These are phyloP conservation scores for Lytechinus variegatus DNA, from an alignment of 35 echinoderm and acorn worm species.

Conservation along the genomic window DNA sequence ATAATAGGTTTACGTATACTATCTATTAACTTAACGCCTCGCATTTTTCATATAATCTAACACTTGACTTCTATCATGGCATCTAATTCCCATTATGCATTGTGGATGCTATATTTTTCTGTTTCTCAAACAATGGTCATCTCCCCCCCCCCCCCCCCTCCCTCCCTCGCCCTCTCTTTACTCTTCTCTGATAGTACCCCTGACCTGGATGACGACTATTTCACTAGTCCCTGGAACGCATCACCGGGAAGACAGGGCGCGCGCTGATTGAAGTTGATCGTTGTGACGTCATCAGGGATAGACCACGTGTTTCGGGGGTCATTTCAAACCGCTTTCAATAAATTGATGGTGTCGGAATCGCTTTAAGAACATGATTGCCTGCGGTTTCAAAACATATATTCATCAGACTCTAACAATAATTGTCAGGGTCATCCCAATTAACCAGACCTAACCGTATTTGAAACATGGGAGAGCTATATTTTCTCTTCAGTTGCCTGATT, in stretches of 20 bases:
- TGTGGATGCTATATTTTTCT: too few relatives aligned
- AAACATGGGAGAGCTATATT: background rate
- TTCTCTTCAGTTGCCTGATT: background rate
- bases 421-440: background rate
- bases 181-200: background rate
- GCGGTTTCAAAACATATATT: slow-evolving; percentile 6
- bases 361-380: background rate
- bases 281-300: slow-evolving; percentile 33
- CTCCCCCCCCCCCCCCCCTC: background rate
- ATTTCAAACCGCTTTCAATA: background rate
- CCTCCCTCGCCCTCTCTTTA: background rate
- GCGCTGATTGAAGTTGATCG: slow-evolving; percentile 31
- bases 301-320: slow-evolving; percentile 36
- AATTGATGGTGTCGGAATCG: background rate
- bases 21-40: too few relatives aligned
- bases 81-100: too few relatives aligned
- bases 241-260: background rate
- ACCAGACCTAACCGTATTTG: background rate
- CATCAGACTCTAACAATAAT: background rate
- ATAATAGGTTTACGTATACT: too few relatives aligned
- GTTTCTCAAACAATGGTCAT: background rate
- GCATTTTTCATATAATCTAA: too few relatives aligned
- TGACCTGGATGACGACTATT: background rate
- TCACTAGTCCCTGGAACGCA: background rate
- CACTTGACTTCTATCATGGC: too few relatives aligned